A percentile compares a stretch with the other conserved stretches of the same genome.
These are phyloP conservation scores for Rhagophthalmus giganteus DNA, from an alignment of 2,888 invertebrate species.

Conservation along the genomic window DNA sequence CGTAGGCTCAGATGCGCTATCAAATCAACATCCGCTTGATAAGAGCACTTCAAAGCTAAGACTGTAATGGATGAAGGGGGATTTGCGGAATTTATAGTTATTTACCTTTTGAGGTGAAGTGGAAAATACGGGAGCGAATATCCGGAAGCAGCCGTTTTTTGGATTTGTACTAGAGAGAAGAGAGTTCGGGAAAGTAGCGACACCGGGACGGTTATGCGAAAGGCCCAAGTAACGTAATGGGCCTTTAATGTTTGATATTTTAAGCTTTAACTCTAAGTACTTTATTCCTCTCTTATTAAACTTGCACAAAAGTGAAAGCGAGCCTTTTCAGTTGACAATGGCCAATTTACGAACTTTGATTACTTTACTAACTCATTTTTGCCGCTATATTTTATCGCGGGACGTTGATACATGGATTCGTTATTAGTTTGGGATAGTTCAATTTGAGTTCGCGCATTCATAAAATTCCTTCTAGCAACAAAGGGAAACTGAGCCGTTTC, in stretches of 20 bases:
- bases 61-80: conserved; percentile 39
- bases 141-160: conserved; percentile 38
- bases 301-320: conserved; percentile 22
- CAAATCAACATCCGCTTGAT: conserved; percentile 44
- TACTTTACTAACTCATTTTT: conserved; percentile 43
- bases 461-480: conserved; percentile 8
- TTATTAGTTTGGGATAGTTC: conserved; percentile 30
- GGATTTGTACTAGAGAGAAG: conserved; percentile 38
- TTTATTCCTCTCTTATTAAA: conserved; percentile 26
- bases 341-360: conserved; percentile 53
- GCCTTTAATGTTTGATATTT: conserved; percentile 40
- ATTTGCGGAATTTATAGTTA: conserved; percentile 44
- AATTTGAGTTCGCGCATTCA: conserved; percentile 10
- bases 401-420: conserved; percentile 35
- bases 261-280: conserved; percentile 12
- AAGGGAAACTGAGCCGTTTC: conserved; percentile 28
- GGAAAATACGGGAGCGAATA: conserved; percentile 31
- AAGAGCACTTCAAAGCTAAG: conserved; percentile 44
- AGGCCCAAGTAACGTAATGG: conserved; percentile 39
- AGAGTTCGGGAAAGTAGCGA: too few relatives aligned
- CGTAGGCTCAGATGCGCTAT: conserved; percentile 42
- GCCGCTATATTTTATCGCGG: conserved; percentile 32
- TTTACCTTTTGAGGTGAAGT: conserved; percentile 41
- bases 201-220: conserved; percentile 33
- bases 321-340: conserved; percentile 42